Evolutionary conservation across 2,888 invertebrate species (phyloP).

Genomic region (Drosophila leonis): DNA sequence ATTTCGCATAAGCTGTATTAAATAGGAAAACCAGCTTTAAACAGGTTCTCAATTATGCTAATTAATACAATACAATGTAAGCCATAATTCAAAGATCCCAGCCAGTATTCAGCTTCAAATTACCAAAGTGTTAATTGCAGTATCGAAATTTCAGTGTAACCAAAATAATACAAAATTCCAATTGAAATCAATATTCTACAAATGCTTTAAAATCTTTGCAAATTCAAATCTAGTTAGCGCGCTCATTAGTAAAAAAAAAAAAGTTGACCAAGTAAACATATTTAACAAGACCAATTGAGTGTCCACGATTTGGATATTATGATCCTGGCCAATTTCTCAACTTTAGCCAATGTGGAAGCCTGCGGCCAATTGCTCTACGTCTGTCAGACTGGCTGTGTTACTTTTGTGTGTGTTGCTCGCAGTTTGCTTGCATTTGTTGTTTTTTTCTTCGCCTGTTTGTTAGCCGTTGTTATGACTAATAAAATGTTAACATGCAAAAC

Average conservation of each 20-base stretch:
- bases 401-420: slow-evolving; percentile 26
- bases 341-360: slow-evolving; percentile 35
- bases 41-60: slow-evolving; percentile 8
- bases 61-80: background rate
- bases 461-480: slow-evolving; percentile 79
- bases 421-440: slow-evolving; percentile 35
- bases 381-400: slow-evolving; percentile 12
- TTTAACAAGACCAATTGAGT: background rate
- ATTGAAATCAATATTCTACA: background rate
- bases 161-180: background rate
- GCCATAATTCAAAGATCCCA: background rate
- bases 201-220: background rate
- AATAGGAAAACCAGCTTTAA: background rate
- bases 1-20: background rate
- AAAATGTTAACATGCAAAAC: slow-evolving; percentile 83
- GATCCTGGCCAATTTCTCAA: slow-evolving; percentile 34
- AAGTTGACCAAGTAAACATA: background rate
- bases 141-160: background rate
- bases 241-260: slow-evolving; percentile 17
- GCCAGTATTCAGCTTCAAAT: background rate
- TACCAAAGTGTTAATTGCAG: background rate
- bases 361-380: slow-evolving; percentile 53
- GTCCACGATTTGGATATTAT: slow-evolving; percentile 46
- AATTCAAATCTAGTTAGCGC: background rate
- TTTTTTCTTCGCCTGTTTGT: slow-evolving; percentile 45